Base-by-base conservation (phyloP, 2,888 invertebrate species). In the Adelphocoris suturalis region DNA sequence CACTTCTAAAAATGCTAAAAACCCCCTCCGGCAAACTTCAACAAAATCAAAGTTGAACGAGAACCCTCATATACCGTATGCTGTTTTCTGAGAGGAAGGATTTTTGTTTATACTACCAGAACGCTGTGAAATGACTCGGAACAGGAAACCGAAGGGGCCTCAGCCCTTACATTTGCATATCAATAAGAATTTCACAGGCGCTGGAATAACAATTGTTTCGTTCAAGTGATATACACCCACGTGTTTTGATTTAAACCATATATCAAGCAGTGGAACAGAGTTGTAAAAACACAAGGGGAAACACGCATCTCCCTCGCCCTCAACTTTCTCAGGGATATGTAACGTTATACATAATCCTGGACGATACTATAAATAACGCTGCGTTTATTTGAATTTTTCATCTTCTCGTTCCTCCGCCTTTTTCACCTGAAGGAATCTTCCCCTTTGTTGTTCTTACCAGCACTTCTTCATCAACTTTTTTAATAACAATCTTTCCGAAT, bases 181-280 rank as follows among this genome's bases (percentile, higher is more conserved):
- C 78, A 78, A 78, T 78, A 78, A 78, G 78, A 78, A 78, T 78
- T 78, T 78, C 78, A 78, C 78, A 78, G 46, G 46, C 78, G 47
- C 78, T 78, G 78, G 78, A 78, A 78, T 78, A 78, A 78, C 78
- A 78, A 78, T 78, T 78, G 78, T 78, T 78, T 78, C 78, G 78
- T 78, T 78, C 47, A 78, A 46, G 78, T 78, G 78, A 78, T 78
- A 47, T 46, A 78, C 47, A n/a, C 47, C 78, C 78, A 47, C 47
- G 78, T 68, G 78, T 78, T 78, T 47, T 78, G 78, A 78, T 78
- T 78, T 78, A 46, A 16, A 46, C 46, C 16, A 46, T 78, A 78
- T 47, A 78, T 78, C 78, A 78, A 37, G 78, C 78, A 7, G 46
- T 47, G 78, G 78, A 47, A 78, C 19, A 76, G 5, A 78, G 23